phyloP scores from a whole-genome alignment of 2,797 vertebrate species.

The Bovichtus diacanthus region DNA sequence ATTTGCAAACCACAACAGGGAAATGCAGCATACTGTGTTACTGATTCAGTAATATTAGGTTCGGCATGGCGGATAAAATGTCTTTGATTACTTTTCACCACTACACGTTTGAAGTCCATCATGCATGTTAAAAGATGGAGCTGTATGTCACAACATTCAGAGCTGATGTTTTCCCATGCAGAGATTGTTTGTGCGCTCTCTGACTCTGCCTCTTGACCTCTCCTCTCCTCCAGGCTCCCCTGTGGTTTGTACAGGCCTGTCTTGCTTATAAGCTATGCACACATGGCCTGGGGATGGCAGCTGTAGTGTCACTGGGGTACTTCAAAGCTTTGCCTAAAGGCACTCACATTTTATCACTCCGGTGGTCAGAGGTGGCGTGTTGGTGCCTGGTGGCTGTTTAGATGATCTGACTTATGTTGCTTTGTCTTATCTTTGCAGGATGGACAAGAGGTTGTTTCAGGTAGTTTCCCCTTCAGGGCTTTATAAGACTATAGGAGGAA shows the following conservation, averaged over 20 bases:
- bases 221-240: slow-evolving; percentile 60
- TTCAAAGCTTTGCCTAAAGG: slow-evolving; percentile 53
- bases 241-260: slow-evolving; percentile 58
- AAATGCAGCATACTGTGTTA: neutral
- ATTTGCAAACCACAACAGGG: neutral
- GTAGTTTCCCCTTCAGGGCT: neutral
- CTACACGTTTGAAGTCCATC: slow-evolving; percentile 9
- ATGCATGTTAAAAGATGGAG: neutral
- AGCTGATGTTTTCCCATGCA: slow-evolving; percentile 66
- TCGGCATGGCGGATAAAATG: too few relatives aligned
- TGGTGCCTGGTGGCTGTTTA: slow-evolving; percentile 4
- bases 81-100: neutral
- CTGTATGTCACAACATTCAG: neutral
- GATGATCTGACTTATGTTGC: slow-evolving; percentile 29
- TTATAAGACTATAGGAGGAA: neutral
- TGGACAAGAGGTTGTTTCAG: neutral
- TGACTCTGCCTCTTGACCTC: slow-evolving; percentile 66
- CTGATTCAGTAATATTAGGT: neutral
- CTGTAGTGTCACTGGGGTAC: slow-evolving; percentile 66
- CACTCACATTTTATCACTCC: neutral
- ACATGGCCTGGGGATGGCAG: slow-evolving; percentile 57
- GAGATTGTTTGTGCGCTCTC: slow-evolving; percentile 52
- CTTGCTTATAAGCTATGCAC: slow-evolving; percentile 45
- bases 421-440: neutral
- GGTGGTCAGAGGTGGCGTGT: slow-evolving; percentile 26